These are phyloP conservation scores for sheep (Ovis aries) DNA, from an alignment of 2,113 vertebrate species.

Conservation along the genomic window ARS-UI_Ramb_v3.0 NC_056061.1:39157501-39158000, in stretches of 20 bases:
- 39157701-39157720: not conserved
- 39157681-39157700: not conserved
- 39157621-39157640: not conserved
- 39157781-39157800: not conserved
- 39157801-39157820: not conserved
- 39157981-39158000: not conserved
- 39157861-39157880: not conserved
- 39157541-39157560: not conserved
- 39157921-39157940: not conserved
- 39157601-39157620: not conserved
- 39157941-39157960: not conserved
- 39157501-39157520: not conserved
- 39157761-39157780: not conserved
- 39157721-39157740: not conserved
- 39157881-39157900: not conserved
- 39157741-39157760: not conserved
- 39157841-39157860: not conserved
- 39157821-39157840: not conserved
- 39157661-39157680: not conserved
- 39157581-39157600: not conserved
- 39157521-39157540: not conserved
- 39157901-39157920: not conserved
- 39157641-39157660: not conserved
- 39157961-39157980: not conserved
- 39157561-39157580: not conserved